A percentile compares a stretch with the other conserved stretches of the same genome.
Conservation (phyloP, 2,888 invertebrate species). For the Lycaena phlaeas region DNA sequence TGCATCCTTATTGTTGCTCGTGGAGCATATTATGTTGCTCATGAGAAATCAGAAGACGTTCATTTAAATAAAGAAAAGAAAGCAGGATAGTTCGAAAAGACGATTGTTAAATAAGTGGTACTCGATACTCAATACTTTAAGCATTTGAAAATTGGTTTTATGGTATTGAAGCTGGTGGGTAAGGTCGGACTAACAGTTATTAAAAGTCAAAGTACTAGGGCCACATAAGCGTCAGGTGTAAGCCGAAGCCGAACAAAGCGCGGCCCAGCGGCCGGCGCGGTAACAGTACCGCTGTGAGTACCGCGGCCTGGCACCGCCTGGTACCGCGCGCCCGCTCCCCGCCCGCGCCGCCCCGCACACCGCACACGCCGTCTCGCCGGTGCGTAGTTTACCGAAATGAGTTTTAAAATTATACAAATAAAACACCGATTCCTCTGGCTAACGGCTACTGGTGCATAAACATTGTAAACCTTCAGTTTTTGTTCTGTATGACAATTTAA, state of each 20-base stretch:
- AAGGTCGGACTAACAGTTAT: too few relatives aligned
- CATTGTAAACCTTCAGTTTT: neutral
- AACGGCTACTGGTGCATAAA: conserved; percentile 3
- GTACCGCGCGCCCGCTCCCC: conserved; percentile 29
- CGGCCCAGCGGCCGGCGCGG: conserved; percentile 27
- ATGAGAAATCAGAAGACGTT: too few relatives aligned
- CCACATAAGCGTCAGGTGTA: conserved; percentile 9
- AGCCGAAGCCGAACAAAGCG: conserved; percentile 25
- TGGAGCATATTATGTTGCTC: too few relatives aligned
- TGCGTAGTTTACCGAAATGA: neutral
- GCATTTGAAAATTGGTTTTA: too few relatives aligned
- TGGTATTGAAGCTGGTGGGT: too few relatives aligned
- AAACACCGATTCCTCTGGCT: conserved; percentile 2
- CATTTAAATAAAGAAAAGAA: too few relatives aligned
- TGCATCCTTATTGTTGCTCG: too few relatives aligned
- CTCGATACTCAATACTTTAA: too few relatives aligned
- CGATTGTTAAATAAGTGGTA: too few relatives aligned
- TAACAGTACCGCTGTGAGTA: conserved; percentile 45
- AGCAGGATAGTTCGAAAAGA: too few relatives aligned
- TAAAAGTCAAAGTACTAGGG: conserved; percentile 3
- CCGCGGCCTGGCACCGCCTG: conserved; percentile 56
- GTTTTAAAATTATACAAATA: neutral
- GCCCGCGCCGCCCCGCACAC: too few relatives aligned
- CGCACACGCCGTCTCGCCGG: conserved; percentile 19
- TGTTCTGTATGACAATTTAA: neutral